phyloP scores from a whole-genome alignment of 2,797 vertebrate genomes.

The Pangasius krempfi region DNA sequence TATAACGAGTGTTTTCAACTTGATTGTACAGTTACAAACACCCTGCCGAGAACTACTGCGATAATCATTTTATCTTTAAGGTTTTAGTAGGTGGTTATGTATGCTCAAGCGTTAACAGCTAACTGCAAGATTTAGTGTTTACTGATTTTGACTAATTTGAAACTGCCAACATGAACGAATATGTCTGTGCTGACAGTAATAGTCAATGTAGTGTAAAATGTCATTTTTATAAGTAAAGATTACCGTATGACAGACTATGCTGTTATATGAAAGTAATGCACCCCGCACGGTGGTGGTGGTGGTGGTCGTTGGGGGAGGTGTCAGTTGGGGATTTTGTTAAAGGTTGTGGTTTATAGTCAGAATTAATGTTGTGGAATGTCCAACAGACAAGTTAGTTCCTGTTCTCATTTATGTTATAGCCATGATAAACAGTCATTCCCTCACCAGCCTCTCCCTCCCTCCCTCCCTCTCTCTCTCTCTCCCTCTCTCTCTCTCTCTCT shows the following conservation, averaged over 20 bases:
- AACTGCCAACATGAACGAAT: background rate
- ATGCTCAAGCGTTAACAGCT: background rate
- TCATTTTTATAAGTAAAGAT: background rate
- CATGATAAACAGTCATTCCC: background rate
- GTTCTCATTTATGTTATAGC: background rate
- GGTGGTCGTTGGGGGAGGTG: no score
- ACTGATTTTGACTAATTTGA: background rate
- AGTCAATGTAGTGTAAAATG: background rate
- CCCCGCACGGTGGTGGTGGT: background rate
- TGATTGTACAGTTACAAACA: background rate
- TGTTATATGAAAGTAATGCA: background rate
- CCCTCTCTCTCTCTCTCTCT: background rate
- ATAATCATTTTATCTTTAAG: background rate
- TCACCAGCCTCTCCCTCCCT: background rate
- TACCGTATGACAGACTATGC: background rate
- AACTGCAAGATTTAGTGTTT: background rate
- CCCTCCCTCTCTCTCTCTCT: background rate
- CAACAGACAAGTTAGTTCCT: background rate
- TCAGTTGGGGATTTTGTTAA: background rate
- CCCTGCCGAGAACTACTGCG: background rate
- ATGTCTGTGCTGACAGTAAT: background rate
- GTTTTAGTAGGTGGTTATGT: background rate
- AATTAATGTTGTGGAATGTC: background rate
- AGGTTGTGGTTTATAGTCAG: background rate
- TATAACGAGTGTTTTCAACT: constrained; percentile 3